phyloP scores from a whole-genome alignment of 2,113 vertebrate species.

The Megaleporinus macrocephalus region DNA sequence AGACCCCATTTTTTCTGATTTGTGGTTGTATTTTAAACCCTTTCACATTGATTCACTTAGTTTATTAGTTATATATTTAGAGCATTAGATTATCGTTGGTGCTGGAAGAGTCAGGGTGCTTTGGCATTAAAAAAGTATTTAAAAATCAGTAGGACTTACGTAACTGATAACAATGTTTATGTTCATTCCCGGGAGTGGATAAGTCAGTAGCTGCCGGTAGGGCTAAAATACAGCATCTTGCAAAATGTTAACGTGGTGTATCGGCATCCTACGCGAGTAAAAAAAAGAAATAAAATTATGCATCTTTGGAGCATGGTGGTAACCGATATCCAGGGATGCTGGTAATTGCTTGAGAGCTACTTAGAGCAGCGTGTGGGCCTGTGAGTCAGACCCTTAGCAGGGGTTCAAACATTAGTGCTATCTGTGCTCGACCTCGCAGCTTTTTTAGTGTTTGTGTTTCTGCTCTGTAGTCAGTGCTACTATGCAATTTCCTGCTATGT shows the following conservation, averaged over 20 bases:
- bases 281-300: slow-evolving; percentile 26
- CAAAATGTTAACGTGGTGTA: slow-evolving; percentile 9
- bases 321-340: slow-evolving; percentile 30
- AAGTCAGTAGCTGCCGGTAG: not conserved
- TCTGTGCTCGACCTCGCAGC: slow-evolving; percentile 3
- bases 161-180: slow-evolving; percentile 1
- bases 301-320: slow-evolving; percentile 28
- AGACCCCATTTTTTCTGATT: too few species aligned
- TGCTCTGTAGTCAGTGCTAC: slow-evolving; percentile 19
- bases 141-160: not conserved
- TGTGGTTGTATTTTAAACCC: too few species aligned
- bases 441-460: slow-evolving; percentile 29
- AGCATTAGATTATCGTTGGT: not conserved
- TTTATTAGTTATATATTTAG: too few species aligned
- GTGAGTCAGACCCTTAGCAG: slow-evolving; percentile 48
- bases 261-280: slow-evolving; percentile 30
- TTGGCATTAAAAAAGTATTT: not conserved
- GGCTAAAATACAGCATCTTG: slow-evolving; percentile 21
- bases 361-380: slow-evolving; percentile 34
- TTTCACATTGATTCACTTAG: too few species aligned
- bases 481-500: slow-evolving; percentile 26
- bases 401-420: slow-evolving; percentile 26
- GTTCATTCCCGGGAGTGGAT: not conserved
- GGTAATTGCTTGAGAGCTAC: slow-evolving; percentile 37
- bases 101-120: not conserved